A percentile compares a stretch with the other conserved stretches of the same genome.
phyloP scores from a whole-genome alignment of 2,888 invertebrate species.

The Nomada goodeniana region DNA sequence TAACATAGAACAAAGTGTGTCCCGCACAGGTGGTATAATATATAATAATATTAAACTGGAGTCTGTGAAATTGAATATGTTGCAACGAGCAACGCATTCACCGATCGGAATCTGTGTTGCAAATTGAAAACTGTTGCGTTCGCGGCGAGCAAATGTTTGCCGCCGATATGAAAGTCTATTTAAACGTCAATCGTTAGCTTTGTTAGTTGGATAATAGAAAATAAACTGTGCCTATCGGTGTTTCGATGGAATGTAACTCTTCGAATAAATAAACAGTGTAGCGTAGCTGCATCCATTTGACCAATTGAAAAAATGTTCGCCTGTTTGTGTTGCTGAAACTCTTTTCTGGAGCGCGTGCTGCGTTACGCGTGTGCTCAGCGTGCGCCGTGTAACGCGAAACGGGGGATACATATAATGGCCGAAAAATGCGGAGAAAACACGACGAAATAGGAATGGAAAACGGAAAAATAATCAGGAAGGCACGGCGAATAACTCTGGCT shows the following conservation, averaged over 20 bases:
- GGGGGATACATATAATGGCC: background rate
- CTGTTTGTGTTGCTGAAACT: background rate
- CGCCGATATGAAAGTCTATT: background rate
- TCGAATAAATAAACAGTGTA: no score
- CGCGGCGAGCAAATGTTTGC: background rate
- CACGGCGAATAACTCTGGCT: conserved; percentile 15
- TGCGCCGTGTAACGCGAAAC: background rate
- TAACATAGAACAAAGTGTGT: conserved; percentile 19
- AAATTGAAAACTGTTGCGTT: background rate
- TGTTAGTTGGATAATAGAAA: background rate
- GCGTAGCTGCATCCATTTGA: no score
- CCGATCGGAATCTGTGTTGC: background rate
- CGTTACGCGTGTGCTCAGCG: background rate
- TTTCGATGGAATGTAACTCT: no score
- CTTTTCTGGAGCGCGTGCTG: background rate
- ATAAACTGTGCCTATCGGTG: background rate
- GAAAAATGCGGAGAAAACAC: background rate
- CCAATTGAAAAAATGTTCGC: background rate
- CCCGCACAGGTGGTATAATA: background rate
- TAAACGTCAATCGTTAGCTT: background rate
- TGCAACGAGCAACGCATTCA: background rate
- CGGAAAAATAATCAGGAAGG: conserved; percentile 22
- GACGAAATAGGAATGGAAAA: conserved; percentile 3
- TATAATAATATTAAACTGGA: background rate
- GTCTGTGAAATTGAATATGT: background rate